A percentile compares a stretch with the other conserved stretches of the same genome.
Evolutionary conservation across 2,888 invertebrate genomes (phyloP).

Genomic region (Epistrophe grossulariae): DNA sequence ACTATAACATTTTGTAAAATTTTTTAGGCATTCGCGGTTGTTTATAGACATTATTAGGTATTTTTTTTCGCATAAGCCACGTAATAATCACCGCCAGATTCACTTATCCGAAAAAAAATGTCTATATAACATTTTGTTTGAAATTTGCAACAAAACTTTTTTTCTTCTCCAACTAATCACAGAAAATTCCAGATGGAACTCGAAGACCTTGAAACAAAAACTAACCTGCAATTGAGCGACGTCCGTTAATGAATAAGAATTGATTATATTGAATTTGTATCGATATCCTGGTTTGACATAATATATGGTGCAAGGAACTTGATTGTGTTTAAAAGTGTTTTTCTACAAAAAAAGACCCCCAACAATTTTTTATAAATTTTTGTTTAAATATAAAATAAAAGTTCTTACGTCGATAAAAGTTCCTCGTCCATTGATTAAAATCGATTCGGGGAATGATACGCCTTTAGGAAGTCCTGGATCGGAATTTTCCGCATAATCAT

Average conservation of each 20-base stretch:
- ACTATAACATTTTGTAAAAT: too few species aligned
- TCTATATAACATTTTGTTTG: too few species aligned
- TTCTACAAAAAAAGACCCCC: conserved; percentile 10
- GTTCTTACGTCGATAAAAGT: conserved; percentile 75
- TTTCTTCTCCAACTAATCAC: background rate
- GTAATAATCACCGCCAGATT: too few species aligned
- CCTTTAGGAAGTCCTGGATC: conserved; percentile 78
- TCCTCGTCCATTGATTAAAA: conserved; percentile 81
- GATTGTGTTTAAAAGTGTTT: conserved; percentile 27
- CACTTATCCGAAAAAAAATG: too few species aligned
- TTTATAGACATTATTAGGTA: too few species aligned
- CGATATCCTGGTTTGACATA: conserved; percentile 78
- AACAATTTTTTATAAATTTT: background rate
- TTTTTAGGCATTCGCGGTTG: too few species aligned
- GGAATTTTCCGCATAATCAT: conserved; percentile 84
- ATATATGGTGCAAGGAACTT: conserved; percentile 78
- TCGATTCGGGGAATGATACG: conserved; percentile 78
- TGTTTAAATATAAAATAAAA: background rate
- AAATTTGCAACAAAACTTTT: too few species aligned
- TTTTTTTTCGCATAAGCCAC: too few species aligned
- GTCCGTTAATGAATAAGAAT: conserved; percentile 81
- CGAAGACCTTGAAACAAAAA: background rate
- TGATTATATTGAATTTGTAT: conserved; percentile 82
- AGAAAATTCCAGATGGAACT: background rate
- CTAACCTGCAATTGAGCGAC: conserved; percentile 80